A percentile compares a stretch with the other conserved stretches of the same genome.
Conservation (phyloP, 2,113 vertebrate genomes). For the Apteryx mantelli region DNA sequence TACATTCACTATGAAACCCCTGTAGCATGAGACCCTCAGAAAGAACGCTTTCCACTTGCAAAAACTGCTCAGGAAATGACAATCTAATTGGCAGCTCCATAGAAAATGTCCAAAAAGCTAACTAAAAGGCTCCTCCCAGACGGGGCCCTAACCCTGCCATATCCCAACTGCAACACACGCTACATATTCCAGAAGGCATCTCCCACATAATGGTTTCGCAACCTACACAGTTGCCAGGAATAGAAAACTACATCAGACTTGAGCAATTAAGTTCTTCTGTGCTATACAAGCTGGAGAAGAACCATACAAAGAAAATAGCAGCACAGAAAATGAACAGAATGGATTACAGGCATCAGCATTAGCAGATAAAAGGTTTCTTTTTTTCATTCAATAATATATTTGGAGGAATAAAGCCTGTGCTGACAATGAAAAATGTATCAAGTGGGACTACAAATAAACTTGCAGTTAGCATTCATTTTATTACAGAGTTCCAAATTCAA, state of each 20-base stretch:
- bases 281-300: conserved; percentile 31
- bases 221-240: conserved; percentile 62
- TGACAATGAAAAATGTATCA: conserved; percentile 69
- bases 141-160: conserved; percentile 18
- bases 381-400: conserved; percentile 53
- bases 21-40: neutral
- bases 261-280: conserved; percentile 50
- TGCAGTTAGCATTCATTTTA: conserved; percentile 54
- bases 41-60: neutral
- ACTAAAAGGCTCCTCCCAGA: conserved; percentile 16
- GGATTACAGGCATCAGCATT: conserved; percentile 45
- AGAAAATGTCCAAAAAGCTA: conserved; percentile 14
- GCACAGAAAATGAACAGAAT: conserved; percentile 44
- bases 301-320: neutral
- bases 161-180: conserved; percentile 14
- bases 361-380: conserved; percentile 53
- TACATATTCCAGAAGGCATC: conserved; percentile 65
- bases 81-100: neutral
- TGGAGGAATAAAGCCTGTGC: conserved; percentile 43
- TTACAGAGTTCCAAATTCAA: conserved; percentile 38
- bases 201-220: conserved; percentile 59
- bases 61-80: neutral
- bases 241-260: conserved; percentile 67
- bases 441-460: conserved; percentile 33
- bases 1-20: neutral